These are phyloP conservation scores for Cryptoprocta ferox DNA, from an alignment of 2,797 vertebrate genomes.

Conservation along the genomic window DNA sequence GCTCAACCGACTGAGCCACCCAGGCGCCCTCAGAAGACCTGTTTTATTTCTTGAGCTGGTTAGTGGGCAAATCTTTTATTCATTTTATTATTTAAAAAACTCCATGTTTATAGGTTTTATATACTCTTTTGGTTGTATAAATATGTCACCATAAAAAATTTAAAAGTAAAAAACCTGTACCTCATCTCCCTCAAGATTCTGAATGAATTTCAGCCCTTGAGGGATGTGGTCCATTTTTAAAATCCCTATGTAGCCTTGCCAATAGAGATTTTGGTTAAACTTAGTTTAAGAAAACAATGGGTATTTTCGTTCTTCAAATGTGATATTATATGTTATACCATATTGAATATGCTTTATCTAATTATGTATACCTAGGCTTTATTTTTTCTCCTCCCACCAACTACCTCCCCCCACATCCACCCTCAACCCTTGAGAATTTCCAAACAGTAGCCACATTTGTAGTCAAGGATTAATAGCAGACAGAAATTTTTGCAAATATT, in stretches of 20 bases:
- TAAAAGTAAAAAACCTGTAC: neutral
- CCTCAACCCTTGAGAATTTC: neutral
- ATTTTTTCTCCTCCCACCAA: neutral
- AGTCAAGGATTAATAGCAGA: neutral
- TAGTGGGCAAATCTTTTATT: neutral
- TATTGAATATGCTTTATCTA: neutral
- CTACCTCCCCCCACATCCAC: neutral
- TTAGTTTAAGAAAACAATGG: neutral
- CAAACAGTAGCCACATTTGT: neutral
- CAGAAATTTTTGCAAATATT: neutral
- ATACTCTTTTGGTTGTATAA: neutral
- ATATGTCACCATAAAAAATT: slow-evolving; percentile 7
- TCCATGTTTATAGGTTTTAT: neutral
- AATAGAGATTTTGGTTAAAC: neutral
- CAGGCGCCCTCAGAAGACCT: neutral
- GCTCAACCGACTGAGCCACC: too few relatives aligned
- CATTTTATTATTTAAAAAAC: neutral
- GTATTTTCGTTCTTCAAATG: neutral
- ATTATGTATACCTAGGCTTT: neutral
- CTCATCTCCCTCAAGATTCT: neutral
- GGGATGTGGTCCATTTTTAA: neutral
- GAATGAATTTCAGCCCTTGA: neutral
- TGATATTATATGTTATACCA: neutral
- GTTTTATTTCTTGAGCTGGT: neutral
- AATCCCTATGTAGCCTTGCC: neutral